Percentiles rank a stretch among this genome's conserved stretches.
Conservation (phyloP, 2,888 invertebrate species). For the Ceramica pisi region DNA sequence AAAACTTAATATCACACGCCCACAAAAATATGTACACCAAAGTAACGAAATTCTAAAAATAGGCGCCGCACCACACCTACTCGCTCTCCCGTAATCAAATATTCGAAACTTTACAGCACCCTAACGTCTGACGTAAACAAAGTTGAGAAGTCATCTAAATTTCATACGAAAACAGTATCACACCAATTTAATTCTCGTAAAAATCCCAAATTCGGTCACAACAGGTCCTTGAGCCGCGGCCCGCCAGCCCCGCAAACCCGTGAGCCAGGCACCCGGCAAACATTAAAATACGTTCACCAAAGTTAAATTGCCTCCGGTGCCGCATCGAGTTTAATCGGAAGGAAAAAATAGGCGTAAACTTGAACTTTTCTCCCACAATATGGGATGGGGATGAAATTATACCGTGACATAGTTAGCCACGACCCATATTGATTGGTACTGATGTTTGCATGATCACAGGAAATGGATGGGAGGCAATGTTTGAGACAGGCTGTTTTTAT, state of each 20-base stretch:
- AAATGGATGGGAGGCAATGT: slow-evolving; percentile 28
- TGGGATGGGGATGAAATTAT: slow-evolving; percentile 45
- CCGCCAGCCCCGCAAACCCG: slow-evolving; percentile 3
- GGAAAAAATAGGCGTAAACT: slow-evolving; percentile 58
- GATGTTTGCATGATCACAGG: slow-evolving; percentile 38
- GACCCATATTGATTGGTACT: slow-evolving; percentile 51
- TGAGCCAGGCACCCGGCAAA: slow-evolving; percentile 30
- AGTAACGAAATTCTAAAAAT: slow-evolving; percentile 4
- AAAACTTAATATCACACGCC: background rate
- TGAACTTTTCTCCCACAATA: slow-evolving; percentile 34
- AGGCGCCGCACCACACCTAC: background rate
- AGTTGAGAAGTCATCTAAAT: slow-evolving; percentile 49
- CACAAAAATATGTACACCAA: background rate
- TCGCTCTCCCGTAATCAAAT: slow-evolving; percentile 12
- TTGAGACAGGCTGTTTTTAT: slow-evolving; percentile 30
- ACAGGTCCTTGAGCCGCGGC: background rate
- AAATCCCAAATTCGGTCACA: slow-evolving; percentile 42
- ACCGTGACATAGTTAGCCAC: slow-evolving; percentile 50
- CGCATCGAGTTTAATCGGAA: slow-evolving; percentile 60
- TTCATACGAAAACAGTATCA: slow-evolving; percentile 49
- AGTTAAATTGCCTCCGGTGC: slow-evolving; percentile 64
- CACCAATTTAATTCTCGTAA: slow-evolving; percentile 42
- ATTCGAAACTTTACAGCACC: slow-evolving; percentile 19
- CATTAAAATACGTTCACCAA: slow-evolving; percentile 63
- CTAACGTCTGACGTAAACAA: slow-evolving; percentile 14